phyloP scores from a whole-genome alignment of 1,140 invertebrate species.

The Ips nitidus region DNA sequence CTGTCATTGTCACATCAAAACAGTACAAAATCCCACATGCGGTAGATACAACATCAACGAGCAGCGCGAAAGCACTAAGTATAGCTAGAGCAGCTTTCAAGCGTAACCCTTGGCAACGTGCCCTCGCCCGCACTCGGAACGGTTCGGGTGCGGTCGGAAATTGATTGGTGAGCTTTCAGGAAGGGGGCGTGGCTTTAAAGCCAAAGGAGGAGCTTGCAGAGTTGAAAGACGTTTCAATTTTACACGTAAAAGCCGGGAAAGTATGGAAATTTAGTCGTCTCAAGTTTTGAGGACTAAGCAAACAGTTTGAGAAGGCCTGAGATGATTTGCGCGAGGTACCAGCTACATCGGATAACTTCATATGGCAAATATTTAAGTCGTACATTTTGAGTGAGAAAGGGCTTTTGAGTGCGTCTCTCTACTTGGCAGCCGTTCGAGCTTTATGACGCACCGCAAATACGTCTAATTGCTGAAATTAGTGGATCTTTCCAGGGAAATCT shows the following conservation, averaged over 20 bases:
- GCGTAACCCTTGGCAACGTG: constrained; percentile 52
- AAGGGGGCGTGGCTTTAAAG: constrained; percentile 22
- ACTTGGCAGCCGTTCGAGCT: too few relatives aligned
- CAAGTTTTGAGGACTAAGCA: constrained; percentile 29
- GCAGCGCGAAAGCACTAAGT: constrained; percentile 52
- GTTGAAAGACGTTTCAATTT: constrained; percentile 48
- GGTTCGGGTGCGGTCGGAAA: constrained; percentile 28
- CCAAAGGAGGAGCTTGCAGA: constrained; percentile 35
- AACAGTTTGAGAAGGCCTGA: constrained; percentile 19
- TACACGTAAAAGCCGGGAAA: constrained; percentile 28
- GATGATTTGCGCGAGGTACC: constrained; percentile 11
- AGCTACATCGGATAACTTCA: constrained; percentile 20
- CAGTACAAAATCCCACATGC: constrained; percentile 16
- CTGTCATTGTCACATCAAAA: constrained; percentile 37
- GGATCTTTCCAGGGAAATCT: constrained; percentile 3
- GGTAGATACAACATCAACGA: constrained; percentile 46
- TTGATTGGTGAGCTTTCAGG: constrained; percentile 39
- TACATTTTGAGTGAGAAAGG: not conserved
- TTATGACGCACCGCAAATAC: too few relatives aligned
- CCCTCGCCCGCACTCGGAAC: constrained; percentile 41
- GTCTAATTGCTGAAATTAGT: constrained; percentile 14
- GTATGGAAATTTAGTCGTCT: constrained; percentile 34
- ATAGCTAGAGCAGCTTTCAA: constrained; percentile 45
- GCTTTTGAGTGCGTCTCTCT: constrained; percentile 8
- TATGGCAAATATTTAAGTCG: constrained; percentile 9